Conservation (phyloP, 2,888 invertebrate genomes). For the Platycheirus albimanus region DNA sequence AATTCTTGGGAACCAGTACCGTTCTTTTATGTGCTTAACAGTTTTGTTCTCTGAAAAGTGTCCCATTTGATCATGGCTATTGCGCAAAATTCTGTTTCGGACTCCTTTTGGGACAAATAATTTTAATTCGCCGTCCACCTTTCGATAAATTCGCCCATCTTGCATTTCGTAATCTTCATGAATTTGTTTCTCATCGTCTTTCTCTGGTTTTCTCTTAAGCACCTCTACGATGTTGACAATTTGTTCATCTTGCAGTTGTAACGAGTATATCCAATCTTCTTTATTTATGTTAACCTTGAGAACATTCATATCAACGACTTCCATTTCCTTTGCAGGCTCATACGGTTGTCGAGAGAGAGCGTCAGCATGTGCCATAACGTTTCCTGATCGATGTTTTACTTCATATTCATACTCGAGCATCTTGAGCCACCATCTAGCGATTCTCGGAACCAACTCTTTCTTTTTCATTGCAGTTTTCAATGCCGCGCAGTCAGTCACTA, state of each 20-base stretch:
- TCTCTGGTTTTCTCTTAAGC: background rate
- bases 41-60: constrained; percentile 33
- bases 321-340: background rate
- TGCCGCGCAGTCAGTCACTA: constrained; percentile 14
- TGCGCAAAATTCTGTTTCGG: constrained; percentile 14
- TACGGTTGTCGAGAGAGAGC: constrained; percentile 23
- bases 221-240: background rate
- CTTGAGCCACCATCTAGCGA: constrained; percentile 16
- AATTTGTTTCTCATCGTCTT: constrained; percentile 7
- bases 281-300: constrained; percentile 9
- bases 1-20: constrained; percentile 41
- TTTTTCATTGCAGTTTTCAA: constrained; percentile 22
- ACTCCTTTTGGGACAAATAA: constrained; percentile 15
- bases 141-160: constrained; percentile 14
- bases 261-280: constrained; percentile 30
- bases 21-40: background rate
- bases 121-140: constrained; percentile 10
- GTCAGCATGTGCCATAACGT: constrained; percentile 27
- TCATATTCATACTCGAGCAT: constrained; percentile 13
- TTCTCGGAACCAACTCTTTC: constrained; percentile 13
- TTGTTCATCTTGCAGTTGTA: constrained; percentile 32
- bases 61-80: constrained; percentile 24
- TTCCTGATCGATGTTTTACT: constrained; percentile 21
- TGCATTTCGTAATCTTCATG: constrained; percentile 12
- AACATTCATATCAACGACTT: constrained; percentile 19